These are phyloP conservation scores for Cyphotilapia sp. DNA, from an alignment of 2,113 vertebrate species.

Conservation along the genomic window DNA sequence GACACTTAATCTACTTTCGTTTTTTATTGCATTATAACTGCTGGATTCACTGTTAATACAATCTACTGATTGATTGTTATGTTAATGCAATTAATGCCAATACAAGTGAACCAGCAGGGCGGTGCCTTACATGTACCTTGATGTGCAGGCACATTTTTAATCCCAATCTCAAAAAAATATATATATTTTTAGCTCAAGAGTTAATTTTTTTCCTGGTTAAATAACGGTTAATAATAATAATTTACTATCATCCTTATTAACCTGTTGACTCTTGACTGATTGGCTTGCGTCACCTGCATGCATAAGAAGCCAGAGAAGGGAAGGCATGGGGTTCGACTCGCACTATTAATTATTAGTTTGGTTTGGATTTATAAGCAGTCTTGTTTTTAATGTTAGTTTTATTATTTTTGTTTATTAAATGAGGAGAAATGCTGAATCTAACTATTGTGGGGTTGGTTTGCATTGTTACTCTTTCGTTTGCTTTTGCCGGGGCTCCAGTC, in stretches of 20 bases:
- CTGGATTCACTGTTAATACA: neutral
- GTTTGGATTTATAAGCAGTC: neutral
- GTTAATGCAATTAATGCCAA: neutral
- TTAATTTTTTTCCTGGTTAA: neutral
- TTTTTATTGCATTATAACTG: neutral
- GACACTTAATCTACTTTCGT: neutral
- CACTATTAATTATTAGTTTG: neutral
- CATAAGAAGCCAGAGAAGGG: neutral
- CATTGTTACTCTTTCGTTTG: neutral
- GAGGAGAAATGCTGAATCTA: neutral
- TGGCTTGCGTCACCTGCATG: neutral
- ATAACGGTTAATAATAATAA: neutral
- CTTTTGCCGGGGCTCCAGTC: neutral
- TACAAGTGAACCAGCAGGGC: neutral
- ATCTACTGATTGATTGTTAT: neutral
- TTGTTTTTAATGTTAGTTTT: neutral
- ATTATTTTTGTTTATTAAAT: neutral
- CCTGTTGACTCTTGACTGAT: neutral
- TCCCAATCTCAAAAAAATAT: neutral
- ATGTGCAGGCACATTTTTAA: neutral
- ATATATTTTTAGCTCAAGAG: neutral
- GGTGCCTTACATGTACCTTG: neutral
- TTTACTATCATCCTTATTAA: neutral
- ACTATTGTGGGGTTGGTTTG: neutral
- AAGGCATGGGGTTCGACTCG: neutral